Evolutionary conservation across 2,888 invertebrate species (phyloP), one percentile per base, ranked within the genome.

Genomic region (Mythimna pallens): DNA sequence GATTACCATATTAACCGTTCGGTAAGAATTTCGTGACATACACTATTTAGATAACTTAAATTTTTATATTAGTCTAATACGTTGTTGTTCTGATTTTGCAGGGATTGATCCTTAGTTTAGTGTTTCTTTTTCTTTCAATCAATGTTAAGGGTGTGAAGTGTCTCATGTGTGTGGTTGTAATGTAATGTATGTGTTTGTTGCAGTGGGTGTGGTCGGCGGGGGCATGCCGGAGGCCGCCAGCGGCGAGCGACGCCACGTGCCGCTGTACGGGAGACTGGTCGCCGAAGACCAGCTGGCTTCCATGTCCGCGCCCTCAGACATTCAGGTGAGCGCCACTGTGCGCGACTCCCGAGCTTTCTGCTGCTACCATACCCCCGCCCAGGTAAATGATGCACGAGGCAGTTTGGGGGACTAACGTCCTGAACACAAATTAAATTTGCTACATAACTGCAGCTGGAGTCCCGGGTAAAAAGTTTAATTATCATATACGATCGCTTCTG

Each of bases 201-300:
- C 93, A 96, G 96, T 96, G 94, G 95, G 95, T 90, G 96, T 92
- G 87, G 95, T 95, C 81, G 95, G 95, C 88, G 96, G 95, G 84
- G 94, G 94, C 87, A 94, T 95, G 90, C 94, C 94, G 78, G 95
- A 95, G 87, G 91, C 94, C 84, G 94, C 94, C 78, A 93, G 93
- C 76, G 95, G 95, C 85, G 96, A 96, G 90, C 96, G 97, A 93
- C 97, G 98, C 92, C 98, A 98, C 94, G 98, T 97, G 91, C 98
- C 98, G 87, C 97, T 99, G 89, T 99, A 99, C 95, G 99, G 99
- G 89, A 97, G 99, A 91, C 97, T 99, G 96, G 98, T 99, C 90
- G 98, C 98, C 90, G 99, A 98, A 96, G 99, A 99, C 92, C 98
- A 98, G 94, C 97, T 98, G 91, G 97, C 97, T 87, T 92, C 95